Conservation (phyloP, 2,113 vertebrate genomes). For the Scytalopus superciliaris region DNA sequence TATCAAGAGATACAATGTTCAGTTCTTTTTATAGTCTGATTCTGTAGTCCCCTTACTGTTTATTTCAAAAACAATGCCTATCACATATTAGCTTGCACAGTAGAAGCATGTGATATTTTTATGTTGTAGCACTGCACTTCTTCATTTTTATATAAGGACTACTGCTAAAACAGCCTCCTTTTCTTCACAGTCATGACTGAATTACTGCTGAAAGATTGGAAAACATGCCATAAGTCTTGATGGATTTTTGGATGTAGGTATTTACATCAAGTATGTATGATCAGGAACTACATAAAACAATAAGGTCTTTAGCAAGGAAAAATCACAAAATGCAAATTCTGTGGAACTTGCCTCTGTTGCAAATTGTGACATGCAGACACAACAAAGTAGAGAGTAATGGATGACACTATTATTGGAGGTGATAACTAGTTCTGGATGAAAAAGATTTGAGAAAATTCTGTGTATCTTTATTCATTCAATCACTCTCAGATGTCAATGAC, state of each 20-base stretch:
- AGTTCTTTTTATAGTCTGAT: background rate
- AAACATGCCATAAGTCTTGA: background rate
- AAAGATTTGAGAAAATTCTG: background rate
- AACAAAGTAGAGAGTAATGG: background rate
- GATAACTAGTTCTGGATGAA: background rate
- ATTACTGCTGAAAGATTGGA: background rate
- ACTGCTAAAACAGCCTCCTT: rapidly evolving
- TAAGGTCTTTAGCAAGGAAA: background rate
- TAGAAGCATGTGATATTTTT: background rate
- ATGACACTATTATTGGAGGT: background rate
- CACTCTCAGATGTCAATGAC: background rate
- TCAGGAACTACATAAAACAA: background rate
- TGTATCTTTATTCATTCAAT: background rate
- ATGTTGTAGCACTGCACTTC: background rate
- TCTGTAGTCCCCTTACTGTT: background rate
- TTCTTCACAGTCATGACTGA: background rate
- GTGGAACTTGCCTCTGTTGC: background rate
- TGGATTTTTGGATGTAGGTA: background rate
- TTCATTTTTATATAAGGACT: background rate
- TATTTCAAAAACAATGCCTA: background rate
- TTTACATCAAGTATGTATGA: background rate
- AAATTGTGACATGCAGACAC: background rate
- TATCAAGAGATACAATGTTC: background rate
- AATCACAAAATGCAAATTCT: background rate
- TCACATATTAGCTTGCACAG: background rate